phyloP scores from a whole-genome alignment of 2,888 invertebrate species.

The Selenia dentaria region DNA sequence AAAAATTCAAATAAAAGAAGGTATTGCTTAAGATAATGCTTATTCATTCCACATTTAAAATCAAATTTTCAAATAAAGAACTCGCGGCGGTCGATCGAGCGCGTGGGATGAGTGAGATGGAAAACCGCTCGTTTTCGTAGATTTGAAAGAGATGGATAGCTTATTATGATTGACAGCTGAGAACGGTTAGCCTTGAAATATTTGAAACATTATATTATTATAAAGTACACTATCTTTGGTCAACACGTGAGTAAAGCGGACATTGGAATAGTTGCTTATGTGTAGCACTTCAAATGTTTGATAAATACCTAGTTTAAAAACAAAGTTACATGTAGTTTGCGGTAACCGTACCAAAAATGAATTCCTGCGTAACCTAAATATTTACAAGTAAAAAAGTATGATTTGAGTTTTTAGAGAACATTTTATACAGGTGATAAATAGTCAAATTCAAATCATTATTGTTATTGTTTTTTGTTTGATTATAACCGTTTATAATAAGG shows the following conservation, averaged over 20 bases:
- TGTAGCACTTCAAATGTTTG: neutral
- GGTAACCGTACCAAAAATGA: no score
- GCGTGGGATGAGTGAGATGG: conserved; percentile 61
- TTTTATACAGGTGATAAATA: no score
- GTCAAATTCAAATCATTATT: no score
- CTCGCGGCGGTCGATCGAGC: conserved; percentile 73
- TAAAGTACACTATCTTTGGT: conserved; percentile 82
- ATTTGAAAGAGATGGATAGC: conserved; percentile 73
- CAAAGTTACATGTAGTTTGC: no score
- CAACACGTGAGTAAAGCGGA: conserved; percentile 67
- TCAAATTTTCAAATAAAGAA: conserved; percentile 83
- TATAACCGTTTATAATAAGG: no score
- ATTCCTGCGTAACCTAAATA: no score
- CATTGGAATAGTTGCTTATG: conserved; percentile 35
- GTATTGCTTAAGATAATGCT: conserved; percentile 83
- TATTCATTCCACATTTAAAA: conserved; percentile 85
- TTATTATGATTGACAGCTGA: conserved; percentile 85
- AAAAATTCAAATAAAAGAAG: conserved; percentile 82
- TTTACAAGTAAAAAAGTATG: no score
- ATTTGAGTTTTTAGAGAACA: no score
- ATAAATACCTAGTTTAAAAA: no score
- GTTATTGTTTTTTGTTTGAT: no score
- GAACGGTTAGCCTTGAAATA: conserved; percentile 85
- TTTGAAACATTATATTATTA: conserved; percentile 85
- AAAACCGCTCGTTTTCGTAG: conserved; percentile 51